Percentiles rank a stretch among this genome's conserved stretches.
phyloP scores from a whole-genome alignment of 2,888 invertebrate species.

The Drosophila quinaria region DNA sequence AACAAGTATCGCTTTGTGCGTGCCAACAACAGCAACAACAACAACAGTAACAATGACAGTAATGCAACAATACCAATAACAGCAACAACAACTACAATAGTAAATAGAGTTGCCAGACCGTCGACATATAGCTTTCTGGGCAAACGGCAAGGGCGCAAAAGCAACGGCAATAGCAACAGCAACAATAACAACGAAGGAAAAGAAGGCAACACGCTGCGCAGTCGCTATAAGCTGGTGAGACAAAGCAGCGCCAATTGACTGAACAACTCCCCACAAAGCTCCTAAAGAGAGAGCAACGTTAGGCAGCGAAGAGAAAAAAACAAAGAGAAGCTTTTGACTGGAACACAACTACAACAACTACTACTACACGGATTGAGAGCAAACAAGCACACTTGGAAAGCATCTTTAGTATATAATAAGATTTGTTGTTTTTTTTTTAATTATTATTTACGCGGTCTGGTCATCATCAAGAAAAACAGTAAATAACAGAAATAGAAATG shows the following conservation, averaged over 20 bases:
- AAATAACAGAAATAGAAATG: constrained; percentile 6
- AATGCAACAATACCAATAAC: constrained; percentile 1
- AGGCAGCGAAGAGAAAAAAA: constrained; percentile 9
- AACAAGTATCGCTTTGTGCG: constrained; percentile 63
- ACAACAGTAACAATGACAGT: constrained; percentile 5
- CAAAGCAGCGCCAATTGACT: constrained; percentile 42
- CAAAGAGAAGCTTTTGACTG: constrained; percentile 23
- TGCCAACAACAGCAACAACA: constrained; percentile 9
- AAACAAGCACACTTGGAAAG: constrained; percentile 27
- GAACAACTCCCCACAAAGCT: constrained; percentile 20
- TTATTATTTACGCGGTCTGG: constrained; percentile 15
- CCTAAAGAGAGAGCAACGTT: constrained; percentile 6
- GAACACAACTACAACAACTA: constrained; percentile 10
- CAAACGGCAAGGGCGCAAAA: constrained; percentile 15
- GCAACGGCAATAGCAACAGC: constrained; percentile 9
- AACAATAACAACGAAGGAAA: constrained; percentile 11
- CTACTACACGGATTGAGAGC: constrained; percentile 30
- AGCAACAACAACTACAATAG: constrained; percentile 12
- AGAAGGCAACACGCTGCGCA: constrained; percentile 25
- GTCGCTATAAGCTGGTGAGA: constrained; percentile 62
- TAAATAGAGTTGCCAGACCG: constrained; percentile 26
- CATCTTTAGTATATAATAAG: constrained; percentile 40
- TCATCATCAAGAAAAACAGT: constrained; percentile 13
- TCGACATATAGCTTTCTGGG: constrained; percentile 8
- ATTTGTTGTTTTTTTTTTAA: constrained; percentile 34